phyloP scores from a whole-genome alignment of 1,140 invertebrate species.

The Nomia melanderi region DNA sequence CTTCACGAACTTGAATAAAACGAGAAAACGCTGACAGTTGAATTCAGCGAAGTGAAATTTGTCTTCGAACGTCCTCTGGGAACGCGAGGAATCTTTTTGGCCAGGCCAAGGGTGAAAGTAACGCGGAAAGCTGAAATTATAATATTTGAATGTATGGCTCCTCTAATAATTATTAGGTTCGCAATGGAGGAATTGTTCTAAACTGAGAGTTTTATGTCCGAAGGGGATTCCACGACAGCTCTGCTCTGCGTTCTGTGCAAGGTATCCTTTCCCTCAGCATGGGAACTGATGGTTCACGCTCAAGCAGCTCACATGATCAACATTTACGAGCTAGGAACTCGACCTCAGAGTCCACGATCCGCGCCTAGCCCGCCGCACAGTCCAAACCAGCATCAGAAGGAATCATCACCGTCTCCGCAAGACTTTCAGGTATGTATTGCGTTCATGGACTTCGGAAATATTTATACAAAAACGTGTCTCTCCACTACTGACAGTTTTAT shows the following conservation, averaged over 20 bases:
- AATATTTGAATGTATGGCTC: neutral
- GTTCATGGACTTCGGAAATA: too few relatives aligned
- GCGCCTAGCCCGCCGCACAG: conserved; percentile 71
- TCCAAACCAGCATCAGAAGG: conserved; percentile 60
- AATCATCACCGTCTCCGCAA: conserved; percentile 70
- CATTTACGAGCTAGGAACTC: conserved; percentile 87
- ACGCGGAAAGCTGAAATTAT: neutral
- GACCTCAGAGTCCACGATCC: conserved; percentile 74
- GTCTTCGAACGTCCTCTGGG: too few relatives aligned
- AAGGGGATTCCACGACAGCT: conserved; percentile 81
- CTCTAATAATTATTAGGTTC: neutral
- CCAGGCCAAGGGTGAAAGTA: too few relatives aligned
- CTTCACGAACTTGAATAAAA: too few relatives aligned
- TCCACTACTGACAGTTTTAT: too few relatives aligned
- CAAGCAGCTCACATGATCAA: conserved; percentile 91
- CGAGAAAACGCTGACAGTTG: too few relatives aligned
- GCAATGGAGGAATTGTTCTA: too few relatives aligned
- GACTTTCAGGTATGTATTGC: conserved; percentile 63
- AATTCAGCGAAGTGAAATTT: too few relatives aligned
- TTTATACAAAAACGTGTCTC: too few relatives aligned
- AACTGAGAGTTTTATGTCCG: neutral
- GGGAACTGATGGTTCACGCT: conserved; percentile 91
- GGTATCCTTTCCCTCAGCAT: conserved; percentile 88
- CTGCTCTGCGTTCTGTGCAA: conserved; percentile 89
- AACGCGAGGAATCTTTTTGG: too few relatives aligned